Base-by-base conservation (phyloP, 1,140 invertebrate species). In the Calephelis nemesis region DNA sequence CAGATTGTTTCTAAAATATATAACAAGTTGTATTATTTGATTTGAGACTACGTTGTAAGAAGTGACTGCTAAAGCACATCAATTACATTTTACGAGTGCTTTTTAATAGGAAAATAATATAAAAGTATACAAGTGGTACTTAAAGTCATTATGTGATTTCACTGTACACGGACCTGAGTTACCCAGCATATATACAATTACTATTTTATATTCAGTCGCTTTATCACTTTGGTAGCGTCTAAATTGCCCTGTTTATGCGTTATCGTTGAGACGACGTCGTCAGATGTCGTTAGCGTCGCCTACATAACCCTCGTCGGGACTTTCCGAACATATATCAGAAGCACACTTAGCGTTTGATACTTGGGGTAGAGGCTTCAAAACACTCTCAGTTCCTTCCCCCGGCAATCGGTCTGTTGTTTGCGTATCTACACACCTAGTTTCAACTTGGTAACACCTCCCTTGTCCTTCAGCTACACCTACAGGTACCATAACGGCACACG, bases 271-370 rank as follows among this genome's bases (percentile, higher is more conserved):
- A 71, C 91, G 94, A 87, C 92, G 95, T 94, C 80, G 93, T 94
- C 93, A 94, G 84, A 93, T 94, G 75, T 94, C 93, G 76, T 93
- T 93, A 63, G 83, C 94, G 80, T 97, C 96, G 40, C 96, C 96
- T 54, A 96, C 96, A 83, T 97, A 97, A 1, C 96, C 96, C 83
- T 97, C 96, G 83, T 97, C 96, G 6, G 96, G 96, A 83, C 96
- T 97, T 75, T 97, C 96, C 4, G 95, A 95, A 73, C 96, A 93
- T n/a, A 94, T 93, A 68, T 94, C 95, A 68, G 90, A 92, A 15
- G 81, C 85, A 75, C 87, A 92, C 79, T 91, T 92, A 62, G 86
- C 88, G 67, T 89, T 89, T 45, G 87, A 90, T 67, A 87, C 83
- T 82, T 91, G 87, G 12, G 86, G 85, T 62, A 86, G 72, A 60